Evolutionary conservation across 2,797 vertebrate species (phyloP), one percentile per base, ranked within the genome.

Genomic region (Typhlichthys eigenmanni): DNA sequence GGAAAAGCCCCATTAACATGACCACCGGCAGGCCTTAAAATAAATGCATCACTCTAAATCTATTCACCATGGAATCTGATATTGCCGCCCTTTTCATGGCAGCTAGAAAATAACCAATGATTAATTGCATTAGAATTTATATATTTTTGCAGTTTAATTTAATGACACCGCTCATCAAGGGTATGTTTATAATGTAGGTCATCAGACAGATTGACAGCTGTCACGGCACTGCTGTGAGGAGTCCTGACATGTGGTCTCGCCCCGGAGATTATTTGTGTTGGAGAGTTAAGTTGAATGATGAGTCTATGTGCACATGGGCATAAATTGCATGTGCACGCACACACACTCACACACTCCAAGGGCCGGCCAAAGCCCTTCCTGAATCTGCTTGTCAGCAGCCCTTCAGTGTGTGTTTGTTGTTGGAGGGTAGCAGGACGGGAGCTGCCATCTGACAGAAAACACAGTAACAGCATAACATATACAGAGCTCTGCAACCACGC

Each of bases 241-340:
- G 65, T 63, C 69, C 68, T 65, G 66, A 76, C 83, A 88, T 87
- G 80, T 88, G 84, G 74, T 75, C 10, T 1, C 50, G 74, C 34
- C 64, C 55, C 61, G 70, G 57, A 74, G 88, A 86, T 89, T 92
- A 91, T 92, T 92, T 92, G 78, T 89, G 81, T 89, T 87, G 69
- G 76, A 83, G 82, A 60, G 64, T 84, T 56, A 72, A 68, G 80
- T 64, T 85, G 90, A 89, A 87, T 83, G 86, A 91, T 85, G 80
- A 87, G 71, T 85, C 84, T 43, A 14, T 38, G 11, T 13, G 14
- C 13, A 14, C 34, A 38, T 9, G 34, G 1, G 34, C 57, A 56
- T 17, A 59, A 13, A 60, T 24, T 47, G 52, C 66, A 60, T 47
- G 24, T 47, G 53, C 51, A 64, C 58, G 62, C 55, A 55, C 55